phyloP scores from a whole-genome alignment of 2,113 vertebrate species.

The Zootoca vivipara region DNA sequence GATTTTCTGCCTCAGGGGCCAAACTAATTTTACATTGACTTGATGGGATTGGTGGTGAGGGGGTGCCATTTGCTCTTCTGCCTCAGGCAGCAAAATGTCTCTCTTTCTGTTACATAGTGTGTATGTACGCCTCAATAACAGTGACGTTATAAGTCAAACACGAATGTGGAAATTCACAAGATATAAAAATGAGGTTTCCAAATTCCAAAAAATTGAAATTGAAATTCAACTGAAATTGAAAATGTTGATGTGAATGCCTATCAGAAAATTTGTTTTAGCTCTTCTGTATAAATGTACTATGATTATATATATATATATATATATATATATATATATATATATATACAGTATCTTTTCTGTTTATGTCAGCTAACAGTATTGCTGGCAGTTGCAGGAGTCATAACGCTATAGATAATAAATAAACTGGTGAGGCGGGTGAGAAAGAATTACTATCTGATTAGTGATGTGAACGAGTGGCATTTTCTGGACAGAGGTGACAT shows the following conservation, averaged over 20 bases:
- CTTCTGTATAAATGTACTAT: background rate
- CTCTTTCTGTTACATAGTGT: background rate
- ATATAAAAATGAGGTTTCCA: background rate
- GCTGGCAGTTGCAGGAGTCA: background rate
- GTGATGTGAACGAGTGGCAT: slow-evolving; percentile 10
- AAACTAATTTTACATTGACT: too few relatives aligned
- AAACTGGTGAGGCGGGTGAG: background rate
- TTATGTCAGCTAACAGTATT: background rate
- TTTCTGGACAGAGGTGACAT: slow-evolving; percentile 26
- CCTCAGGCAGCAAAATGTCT: background rate
- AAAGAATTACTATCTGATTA: background rate
- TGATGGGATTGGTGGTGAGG: too few relatives aligned
- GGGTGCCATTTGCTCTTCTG: background rate
- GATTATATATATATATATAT: too few relatives aligned
- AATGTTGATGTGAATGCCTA: background rate
- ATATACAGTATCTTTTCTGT: background rate
- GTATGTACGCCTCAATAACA: background rate
- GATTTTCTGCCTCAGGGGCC: background rate
- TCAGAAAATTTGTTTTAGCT: background rate
- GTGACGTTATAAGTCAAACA: background rate
- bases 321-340: too few relatives aligned
- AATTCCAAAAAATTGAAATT: background rate
- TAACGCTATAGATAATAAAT: background rate
- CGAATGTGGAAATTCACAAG: background rate
- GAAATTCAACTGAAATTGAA: background rate